These are phyloP conservation scores for Nephotettix cincticeps DNA, from an alignment of 1,140 invertebrate genomes.

Conservation along the genomic window DNA sequence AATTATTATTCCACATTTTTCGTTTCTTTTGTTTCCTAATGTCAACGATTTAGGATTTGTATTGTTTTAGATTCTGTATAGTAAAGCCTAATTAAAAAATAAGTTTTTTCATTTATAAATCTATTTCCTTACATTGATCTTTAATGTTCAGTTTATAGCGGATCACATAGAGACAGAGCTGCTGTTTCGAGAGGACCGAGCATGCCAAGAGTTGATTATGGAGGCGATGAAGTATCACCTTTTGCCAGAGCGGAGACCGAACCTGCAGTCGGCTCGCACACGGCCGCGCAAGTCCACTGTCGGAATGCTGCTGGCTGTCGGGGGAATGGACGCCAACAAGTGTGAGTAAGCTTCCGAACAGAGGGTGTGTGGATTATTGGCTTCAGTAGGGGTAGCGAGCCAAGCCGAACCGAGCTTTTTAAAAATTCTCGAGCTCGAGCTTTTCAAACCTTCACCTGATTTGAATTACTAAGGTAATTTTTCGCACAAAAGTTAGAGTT, in stretches of 20 bases:
- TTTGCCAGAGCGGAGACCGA: slow-evolving; percentile 76
- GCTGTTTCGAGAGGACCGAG: slow-evolving; percentile 61
- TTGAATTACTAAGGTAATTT: too few relatives aligned
- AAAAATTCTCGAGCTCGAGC: too few relatives aligned
- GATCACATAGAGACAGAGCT: slow-evolving; percentile 76
- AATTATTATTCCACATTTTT: neutral
- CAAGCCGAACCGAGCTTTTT: too few relatives aligned
- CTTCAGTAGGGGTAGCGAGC: too few relatives aligned
- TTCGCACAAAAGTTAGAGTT: too few relatives aligned
- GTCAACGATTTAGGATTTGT: neutral
- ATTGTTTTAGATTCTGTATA: neutral
- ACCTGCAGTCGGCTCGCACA: slow-evolving; percentile 75
- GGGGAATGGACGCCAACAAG: slow-evolving; percentile 89
- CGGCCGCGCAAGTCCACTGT: slow-evolving; percentile 89
- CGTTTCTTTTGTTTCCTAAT: neutral
- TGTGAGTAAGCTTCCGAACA: too few relatives aligned
- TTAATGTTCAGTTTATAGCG: slow-evolving; percentile 74
- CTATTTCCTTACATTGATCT: too few relatives aligned
- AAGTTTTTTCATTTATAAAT: slow-evolving; percentile 6
- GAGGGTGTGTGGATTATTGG: too few relatives aligned
- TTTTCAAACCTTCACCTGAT: too few relatives aligned
- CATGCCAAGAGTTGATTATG: slow-evolving; percentile 85
- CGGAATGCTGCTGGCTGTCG: slow-evolving; percentile 81
- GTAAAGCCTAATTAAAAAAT: neutral
- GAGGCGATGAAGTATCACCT: slow-evolving; percentile 90